Evolutionary conservation across 2,888 invertebrate species (phyloP), one percentile per base, ranked within the genome.

Genomic region (Sphaeridia pumilis): DNA sequence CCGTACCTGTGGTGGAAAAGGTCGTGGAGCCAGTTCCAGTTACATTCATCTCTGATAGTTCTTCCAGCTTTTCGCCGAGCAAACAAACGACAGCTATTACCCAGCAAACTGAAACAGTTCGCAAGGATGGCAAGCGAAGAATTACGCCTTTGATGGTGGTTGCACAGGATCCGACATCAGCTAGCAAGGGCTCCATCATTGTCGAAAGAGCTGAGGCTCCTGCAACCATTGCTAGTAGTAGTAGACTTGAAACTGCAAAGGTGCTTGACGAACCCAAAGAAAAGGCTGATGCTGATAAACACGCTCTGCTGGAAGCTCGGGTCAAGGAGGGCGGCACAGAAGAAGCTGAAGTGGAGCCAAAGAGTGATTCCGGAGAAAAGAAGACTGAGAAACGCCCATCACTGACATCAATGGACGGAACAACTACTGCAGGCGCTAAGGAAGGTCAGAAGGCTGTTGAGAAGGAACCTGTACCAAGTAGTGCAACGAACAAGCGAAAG

Each of bases 71-170:
- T 3, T 42, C 53, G 7, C 49, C 53, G 5, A 27, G 36, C 1
- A 46, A 46, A 63, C 78, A 82, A 14, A 84, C 88, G 0, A 71
- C 67, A 14, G 86, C 83, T 17, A 20, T 17, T 17, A 17, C 12
- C 73, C 84, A 90, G 64, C 94, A 95, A 76, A 87, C 93, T 22
- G 94, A 95, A 74, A 92, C 89, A 0, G 78, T 88, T 59, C 87
- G 92, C 3, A 84, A 90, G 1, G 94, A 95, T 72, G 98, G 97
- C 28, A 86, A 89, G 71, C 75, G 97, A 38, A 77, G 97, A 58
- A 98, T 98, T 62, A 97, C 94, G 5, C 97, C 97, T 0, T 87
- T 97, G 73, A 92, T 90, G 69, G 83, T 97, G 66, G 87, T 90
- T 21, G 78, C 79, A 2, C 76, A 77, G 47, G 72, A 74, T 1